Percentiles rank a stretch among this genome's conserved stretches.
Evolutionary conservation across 2,113 vertebrate genomes (phyloP).

Genomic region (Neofelis nebulosa): DNA sequence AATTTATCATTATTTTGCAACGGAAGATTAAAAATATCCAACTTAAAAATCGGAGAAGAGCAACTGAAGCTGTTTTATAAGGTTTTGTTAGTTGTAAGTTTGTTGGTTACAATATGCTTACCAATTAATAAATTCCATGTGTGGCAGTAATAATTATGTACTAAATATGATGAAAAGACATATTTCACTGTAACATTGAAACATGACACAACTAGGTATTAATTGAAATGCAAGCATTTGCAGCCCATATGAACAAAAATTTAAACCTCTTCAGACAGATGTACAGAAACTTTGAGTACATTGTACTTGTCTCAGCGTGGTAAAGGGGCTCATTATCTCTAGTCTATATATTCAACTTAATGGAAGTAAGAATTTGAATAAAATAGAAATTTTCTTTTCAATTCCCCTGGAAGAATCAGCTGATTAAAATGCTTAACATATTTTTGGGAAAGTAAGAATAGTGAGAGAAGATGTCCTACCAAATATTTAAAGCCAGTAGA

Average conservation of each 20-base stretch:
- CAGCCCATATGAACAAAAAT: background rate
- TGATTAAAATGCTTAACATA: background rate
- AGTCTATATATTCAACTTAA: background rate
- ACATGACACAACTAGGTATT: background rate
- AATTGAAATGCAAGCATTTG: background rate
- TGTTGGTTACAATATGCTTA: background rate
- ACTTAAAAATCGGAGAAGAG: background rate
- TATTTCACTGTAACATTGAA: background rate
- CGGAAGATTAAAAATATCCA: background rate
- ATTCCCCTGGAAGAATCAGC: background rate
- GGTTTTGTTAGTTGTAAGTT: background rate
- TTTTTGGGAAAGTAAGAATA: background rate
- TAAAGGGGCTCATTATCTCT: background rate
- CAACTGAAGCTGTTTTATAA: background rate
- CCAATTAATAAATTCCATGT: background rate
- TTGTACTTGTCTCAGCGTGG: background rate
- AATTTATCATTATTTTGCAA: slow-evolving; percentile 11
- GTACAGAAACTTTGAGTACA: background rate
- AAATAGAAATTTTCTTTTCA: background rate
- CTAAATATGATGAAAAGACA: background rate
- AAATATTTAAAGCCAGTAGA: background rate
- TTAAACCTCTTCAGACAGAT: background rate
- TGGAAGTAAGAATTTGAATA: background rate
- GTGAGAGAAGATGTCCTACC: background rate
- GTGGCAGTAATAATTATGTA: background rate